Evolutionary conservation across 2,113 vertebrate species (phyloP).

Genomic region (Struthio camelus): DNA sequence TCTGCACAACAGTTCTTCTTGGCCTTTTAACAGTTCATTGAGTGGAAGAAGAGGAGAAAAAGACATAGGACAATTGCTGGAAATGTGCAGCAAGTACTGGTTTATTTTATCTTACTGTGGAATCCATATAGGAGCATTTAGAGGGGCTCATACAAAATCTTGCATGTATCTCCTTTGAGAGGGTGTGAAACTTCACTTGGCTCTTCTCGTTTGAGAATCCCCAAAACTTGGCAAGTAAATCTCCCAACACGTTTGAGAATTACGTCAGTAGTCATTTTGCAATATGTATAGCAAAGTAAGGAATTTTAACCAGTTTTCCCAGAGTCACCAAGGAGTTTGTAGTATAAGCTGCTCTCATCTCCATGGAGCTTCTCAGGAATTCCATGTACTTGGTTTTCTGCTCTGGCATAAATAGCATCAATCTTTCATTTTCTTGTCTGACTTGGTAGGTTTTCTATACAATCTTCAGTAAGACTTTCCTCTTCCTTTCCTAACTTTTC

Average conservation of each 20-base stretch:
- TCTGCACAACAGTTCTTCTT: slow-evolving; percentile 43
- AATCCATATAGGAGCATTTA: slow-evolving; percentile 25
- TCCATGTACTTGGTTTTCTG: slow-evolving; percentile 19
- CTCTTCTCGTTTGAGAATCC: slow-evolving; percentile 55
- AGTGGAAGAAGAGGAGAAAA: slow-evolving; percentile 52
- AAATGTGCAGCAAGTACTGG: slow-evolving; percentile 28
- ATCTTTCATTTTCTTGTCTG: neutral
- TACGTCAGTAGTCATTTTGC: slow-evolving; percentile 47
- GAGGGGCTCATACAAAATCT: slow-evolving; percentile 21
- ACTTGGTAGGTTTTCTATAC: neutral
- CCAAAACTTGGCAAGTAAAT: slow-evolving; percentile 58
- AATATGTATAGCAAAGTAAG: neutral
- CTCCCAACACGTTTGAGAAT: slow-evolving; percentile 55
- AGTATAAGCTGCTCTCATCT: neutral
- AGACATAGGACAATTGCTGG: slow-evolving; percentile 29
- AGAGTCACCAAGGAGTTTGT: neutral
- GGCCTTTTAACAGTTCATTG: slow-evolving; percentile 48
- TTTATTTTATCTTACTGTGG: slow-evolving; percentile 43
- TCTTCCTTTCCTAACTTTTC: slow-evolving; percentile 6
- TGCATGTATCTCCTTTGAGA: slow-evolving; percentile 60
- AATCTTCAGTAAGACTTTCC: neutral
- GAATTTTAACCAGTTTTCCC: slow-evolving; percentile 52
- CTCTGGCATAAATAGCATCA: neutral
- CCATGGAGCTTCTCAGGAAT: slow-evolving; percentile 17
- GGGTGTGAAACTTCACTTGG: slow-evolving; percentile 66